Evolutionary conservation across 2,113 vertebrate species (phyloP), one percentile per base, ranked within the genome.

Genomic region (Chinchilla lanigera): DNA sequence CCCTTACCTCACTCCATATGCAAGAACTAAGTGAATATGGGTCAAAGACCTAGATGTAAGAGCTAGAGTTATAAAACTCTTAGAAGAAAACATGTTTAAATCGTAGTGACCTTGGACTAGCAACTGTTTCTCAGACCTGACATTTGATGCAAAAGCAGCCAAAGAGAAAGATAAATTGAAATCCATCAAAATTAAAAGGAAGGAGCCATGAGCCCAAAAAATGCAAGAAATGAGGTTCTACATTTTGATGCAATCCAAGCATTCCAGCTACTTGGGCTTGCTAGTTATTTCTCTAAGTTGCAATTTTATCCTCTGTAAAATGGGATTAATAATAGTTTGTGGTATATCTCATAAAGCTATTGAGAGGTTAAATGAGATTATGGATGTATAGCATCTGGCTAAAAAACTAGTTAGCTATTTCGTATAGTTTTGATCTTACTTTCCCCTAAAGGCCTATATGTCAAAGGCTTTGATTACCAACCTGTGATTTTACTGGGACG

Each of bases 171-270:
- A 58, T 58, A 56, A 63, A 58, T 2, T 50, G 13, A 24, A 44
- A 19, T 41, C 63, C 19, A 71, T 83, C 54, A 77, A 93, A 95
- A 90, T 81, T 63, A 71, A 92, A n/a, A 94, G 12, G 50, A 10
- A 80, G 3, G 50, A 54, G 33, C 50, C 9, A 54, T 54, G 86
- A 41, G 9, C 60, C 50, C 89, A 47, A 38, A 22, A 94, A 82
- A 69, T 19, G 4, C 35, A 65, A 13, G 14, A 14, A 86, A 73
- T 80, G 30, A 80, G 35, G 33, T 54, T 54, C 4, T 54, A 35
- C 52, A 54, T 35, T 52, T 80, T 80, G 50, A 35, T 82, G 82
- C 41, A 7, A 87, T 52, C 44, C 81, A 38, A 71, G 50, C 30
- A 86, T 92, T 54, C 73, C 16, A 80, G 14, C 17, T 78, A 78